These are phyloP conservation scores for Alosa sapidissima DNA, from an alignment of 2,797 vertebrate genomes.

Conservation along the genomic window DNA sequence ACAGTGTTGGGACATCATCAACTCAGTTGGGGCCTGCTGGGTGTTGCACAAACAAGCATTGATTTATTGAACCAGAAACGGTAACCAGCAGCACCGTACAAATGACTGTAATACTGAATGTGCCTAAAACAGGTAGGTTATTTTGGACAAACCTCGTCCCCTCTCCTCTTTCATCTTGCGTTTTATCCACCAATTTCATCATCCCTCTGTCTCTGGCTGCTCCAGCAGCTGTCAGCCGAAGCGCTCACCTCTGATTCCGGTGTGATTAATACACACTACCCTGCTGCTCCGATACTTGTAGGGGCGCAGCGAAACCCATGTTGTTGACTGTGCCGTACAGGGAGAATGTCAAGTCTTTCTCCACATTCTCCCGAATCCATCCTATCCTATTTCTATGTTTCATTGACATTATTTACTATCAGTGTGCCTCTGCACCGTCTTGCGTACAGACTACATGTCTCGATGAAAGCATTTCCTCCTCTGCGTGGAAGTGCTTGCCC, in stretches of 20 bases:
- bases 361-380: constrained; percentile 35
- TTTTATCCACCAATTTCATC: constrained; percentile 9
- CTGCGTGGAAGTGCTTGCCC: too few species aligned
- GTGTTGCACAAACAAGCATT: constrained; percentile 5
- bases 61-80: background rate
- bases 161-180: background rate
- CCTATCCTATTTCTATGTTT: constrained; percentile 45
- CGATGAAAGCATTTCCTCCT: background rate
- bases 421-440: constrained; percentile 36
- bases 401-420: constrained; percentile 51
- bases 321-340: background rate
- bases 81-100: background rate
- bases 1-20: background rate
- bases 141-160: background rate
- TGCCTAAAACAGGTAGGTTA: background rate
- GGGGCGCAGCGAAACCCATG: background rate
- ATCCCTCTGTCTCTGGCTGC: background rate
- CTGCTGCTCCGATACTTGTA: background rate
- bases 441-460: background rate
- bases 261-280: constrained; percentile 10
- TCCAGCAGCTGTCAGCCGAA: background rate
- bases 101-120: background rate
- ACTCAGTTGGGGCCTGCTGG: background rate
- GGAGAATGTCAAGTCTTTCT: background rate
- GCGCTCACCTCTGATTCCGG: background rate